Evolutionary conservation across 1,140 invertebrate genomes (phyloP).

Genomic region (Trichonephila clavipes): DNA sequence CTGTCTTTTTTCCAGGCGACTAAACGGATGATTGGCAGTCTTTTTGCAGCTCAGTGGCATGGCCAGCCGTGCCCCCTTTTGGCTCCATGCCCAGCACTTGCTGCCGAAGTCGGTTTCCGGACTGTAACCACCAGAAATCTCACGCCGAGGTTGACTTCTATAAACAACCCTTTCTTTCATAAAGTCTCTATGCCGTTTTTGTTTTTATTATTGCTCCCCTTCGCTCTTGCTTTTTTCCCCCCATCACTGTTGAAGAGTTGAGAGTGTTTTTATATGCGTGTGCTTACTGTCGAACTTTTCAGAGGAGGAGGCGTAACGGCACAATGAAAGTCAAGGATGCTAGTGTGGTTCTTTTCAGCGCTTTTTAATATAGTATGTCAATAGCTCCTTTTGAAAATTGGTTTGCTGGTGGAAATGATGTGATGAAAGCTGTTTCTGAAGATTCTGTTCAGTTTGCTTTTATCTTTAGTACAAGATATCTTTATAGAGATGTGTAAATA

Average conservation of each 20-base stretch:
- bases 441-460: no score
- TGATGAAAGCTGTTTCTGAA: no score
- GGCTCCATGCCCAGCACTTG: conserved; percentile 72
- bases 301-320: not conserved
- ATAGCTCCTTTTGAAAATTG: no score
- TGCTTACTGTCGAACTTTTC: conserved; percentile 6
- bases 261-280: not conserved
- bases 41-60: conserved; percentile 61
- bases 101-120: conserved; percentile 58
- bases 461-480: no score
- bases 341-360: no score
- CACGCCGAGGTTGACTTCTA: conserved; percentile 61
- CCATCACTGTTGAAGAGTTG: not conserved
- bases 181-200: not conserved
- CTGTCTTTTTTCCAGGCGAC: conserved; percentile 75
- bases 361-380: no score
- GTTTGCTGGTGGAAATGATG: no score
- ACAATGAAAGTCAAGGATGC: no score
- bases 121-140: conserved; percentile 52
- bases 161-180: conserved; percentile 76
- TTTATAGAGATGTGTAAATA: no score
- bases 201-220: conserved; percentile 48
- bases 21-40: conserved; percentile 75
- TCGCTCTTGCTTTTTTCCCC: not conserved
- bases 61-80: conserved; percentile 24